Evolutionary conservation across 2,888 invertebrate genomes (phyloP), one percentile per base, ranked within the genome.

Genomic region (Gari tellinella): DNA sequence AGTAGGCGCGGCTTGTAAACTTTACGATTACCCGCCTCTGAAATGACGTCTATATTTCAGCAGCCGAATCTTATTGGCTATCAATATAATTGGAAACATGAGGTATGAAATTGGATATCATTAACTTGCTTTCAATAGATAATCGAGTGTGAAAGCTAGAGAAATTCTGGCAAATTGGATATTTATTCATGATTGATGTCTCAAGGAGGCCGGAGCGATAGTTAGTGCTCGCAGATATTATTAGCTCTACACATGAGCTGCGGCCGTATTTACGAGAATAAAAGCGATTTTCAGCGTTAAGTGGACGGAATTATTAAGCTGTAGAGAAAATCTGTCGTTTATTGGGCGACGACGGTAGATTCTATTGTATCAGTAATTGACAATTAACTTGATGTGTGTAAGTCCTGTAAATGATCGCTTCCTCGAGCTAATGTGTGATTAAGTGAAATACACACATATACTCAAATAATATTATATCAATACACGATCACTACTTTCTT

Each of bases 131-230:
- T 79, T 75, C 74, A 79, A 72, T 74, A 72, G 72, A 79, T 75
- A 79, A 79, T 79, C 68, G 79, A 52, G 65, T 67, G 68, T 72
- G 74, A 79, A 79, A 56, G 53, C 65, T 62, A 45, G 68, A 72
- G 72, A 75, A 79, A 69, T 72, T 62, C 70, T 79, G 74, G 74
- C 79, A 79, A 79, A 79, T 79, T 79, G 74, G 74, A 79, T 79
- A 69, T 74, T 79, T 75, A 79, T 79, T 51, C 61, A 49, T 75
- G 79, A 79, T 79, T 75, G 79, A 79, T 79, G 68, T 64, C 41
- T 57, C 51, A 62, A 46, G 43, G 53, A 51, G 63, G 57, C 37
- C 45, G 37, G 40, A 8, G 48, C n/a, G 64, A 64, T 61, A 19
- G 64, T 64, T 51, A 61, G 40, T 49, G 52, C 53, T 60, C 26